These are phyloP conservation scores for Capitulum mitella DNA, from an alignment of 2,888 invertebrate genomes.

Conservation along the genomic window DNA sequence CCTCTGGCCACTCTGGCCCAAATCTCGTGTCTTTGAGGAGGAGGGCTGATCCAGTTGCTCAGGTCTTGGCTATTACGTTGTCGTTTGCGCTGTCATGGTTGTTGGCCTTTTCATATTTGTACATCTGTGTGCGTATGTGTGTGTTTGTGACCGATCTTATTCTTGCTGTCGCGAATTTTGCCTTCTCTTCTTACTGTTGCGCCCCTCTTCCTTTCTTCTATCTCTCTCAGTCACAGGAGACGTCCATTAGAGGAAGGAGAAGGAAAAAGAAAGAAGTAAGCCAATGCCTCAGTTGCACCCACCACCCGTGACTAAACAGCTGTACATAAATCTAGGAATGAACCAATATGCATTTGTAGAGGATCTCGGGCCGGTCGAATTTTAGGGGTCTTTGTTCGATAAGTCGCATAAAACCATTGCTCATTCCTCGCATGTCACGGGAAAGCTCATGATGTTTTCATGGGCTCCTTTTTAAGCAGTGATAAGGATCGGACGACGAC, in stretches of 20 bases:
- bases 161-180: not conserved
- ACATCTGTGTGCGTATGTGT: not conserved
- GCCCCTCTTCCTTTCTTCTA: not conserved
- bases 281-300: not conserved
- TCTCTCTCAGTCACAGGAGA: conserved; percentile 23
- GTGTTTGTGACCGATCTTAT: not conserved
- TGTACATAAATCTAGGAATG: not conserved
- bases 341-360: not conserved
- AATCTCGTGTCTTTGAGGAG: too few relatives aligned
- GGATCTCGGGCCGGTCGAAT: not conserved
- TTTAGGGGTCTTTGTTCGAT: too few relatives aligned
- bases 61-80: not conserved
- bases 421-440: too few relatives aligned
- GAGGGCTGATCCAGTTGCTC: not conserved
- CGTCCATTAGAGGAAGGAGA: not conserved
- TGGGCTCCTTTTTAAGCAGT: too few relatives aligned
- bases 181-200: not conserved
- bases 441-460: too few relatives aligned
- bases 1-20: too few relatives aligned
- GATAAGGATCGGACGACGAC: too few relatives aligned
- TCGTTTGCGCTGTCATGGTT: not conserved
- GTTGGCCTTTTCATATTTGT: not conserved
- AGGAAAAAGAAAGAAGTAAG: conserved; percentile 22
- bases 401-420: too few relatives aligned
- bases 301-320: not conserved